Percentiles rank a stretch among this genome's conserved stretches.
Evolutionary conservation across 1,140 invertebrate genomes (phyloP).

Genomic region (Parasteatoda tepidariorum): DNA sequence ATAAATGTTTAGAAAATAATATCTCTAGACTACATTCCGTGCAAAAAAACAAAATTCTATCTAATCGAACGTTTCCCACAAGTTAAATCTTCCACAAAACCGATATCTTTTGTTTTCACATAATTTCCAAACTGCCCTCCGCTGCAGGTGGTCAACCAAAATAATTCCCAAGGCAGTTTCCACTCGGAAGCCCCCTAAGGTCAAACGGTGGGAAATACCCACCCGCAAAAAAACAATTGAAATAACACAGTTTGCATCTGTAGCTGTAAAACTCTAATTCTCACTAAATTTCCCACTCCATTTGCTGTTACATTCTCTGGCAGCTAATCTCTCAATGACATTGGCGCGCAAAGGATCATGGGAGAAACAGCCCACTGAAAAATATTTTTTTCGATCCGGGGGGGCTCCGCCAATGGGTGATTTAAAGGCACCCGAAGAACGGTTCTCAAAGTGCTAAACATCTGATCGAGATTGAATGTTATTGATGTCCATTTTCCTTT

Average conservation of each 20-base stretch:
- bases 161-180: background rate
- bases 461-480: background rate
- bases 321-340: background rate
- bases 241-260: slow-evolving; percentile 14
- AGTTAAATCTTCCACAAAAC: background rate
- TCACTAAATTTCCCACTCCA: background rate
- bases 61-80: background rate
- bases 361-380: background rate
- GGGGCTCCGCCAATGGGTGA: background rate
- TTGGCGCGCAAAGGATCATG: background rate
- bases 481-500: background rate
- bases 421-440: background rate
- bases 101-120: slow-evolving; percentile 27
- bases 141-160: background rate
- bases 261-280: background rate
- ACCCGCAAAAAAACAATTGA: background rate
- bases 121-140: slow-evolving; percentile 11
- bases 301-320: background rate
- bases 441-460: background rate
- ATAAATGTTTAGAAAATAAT: too few relatives aligned
- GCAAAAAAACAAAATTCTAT: too few relatives aligned
- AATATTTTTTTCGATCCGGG: background rate
- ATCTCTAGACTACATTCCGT: too few relatives aligned
- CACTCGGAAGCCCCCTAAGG: background rate
- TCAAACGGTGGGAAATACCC: slow-evolving; percentile 20